These are phyloP conservation scores for Chondrilla cf. caribensis DNA, from an alignment of 37 sponge, comb jelly and placozoan species.

Conservation along the genomic window DNA sequence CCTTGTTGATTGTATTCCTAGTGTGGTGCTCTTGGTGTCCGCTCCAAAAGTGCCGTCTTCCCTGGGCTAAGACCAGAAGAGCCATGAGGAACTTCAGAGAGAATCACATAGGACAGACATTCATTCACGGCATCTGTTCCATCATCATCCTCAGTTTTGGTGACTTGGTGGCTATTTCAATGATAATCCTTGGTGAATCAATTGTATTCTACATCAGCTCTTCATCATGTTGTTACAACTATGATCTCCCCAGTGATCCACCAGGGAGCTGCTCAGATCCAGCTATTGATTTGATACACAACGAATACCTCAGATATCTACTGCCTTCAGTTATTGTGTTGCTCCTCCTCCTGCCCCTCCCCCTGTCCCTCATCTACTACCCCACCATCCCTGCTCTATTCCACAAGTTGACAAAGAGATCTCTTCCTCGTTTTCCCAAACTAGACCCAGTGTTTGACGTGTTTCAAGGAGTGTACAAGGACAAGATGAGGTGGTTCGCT, in stretches of 20 bases:
- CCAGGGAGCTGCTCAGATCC: too few relatives aligned
- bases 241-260: too few relatives aligned
- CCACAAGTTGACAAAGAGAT: not conserved
- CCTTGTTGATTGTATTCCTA: too few relatives aligned
- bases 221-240: too few relatives aligned
- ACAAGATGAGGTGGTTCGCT: constrained; percentile 1
- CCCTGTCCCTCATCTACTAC: constrained; percentile 3
- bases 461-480: constrained; percentile 16
- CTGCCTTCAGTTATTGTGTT: not conserved
- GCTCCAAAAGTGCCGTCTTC: not conserved
- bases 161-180: too few relatives aligned
- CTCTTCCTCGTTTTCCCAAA: not conserved
- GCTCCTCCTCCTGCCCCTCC: not conserved
- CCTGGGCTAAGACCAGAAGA: not conserved
- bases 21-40: not conserved
- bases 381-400: not conserved
- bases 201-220: too few relatives aligned
- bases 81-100: not conserved
- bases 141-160: too few relatives aligned
- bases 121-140: not conserved
- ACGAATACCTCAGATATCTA: too few relatives aligned
- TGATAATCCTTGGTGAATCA: too few relatives aligned
- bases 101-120: not conserved
- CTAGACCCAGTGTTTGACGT: constrained; percentile 24
- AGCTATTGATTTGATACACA: too few relatives aligned